Base-by-base conservation (phyloP, 2,888 invertebrate genomes). In the Cepaea hortensis region DNA sequence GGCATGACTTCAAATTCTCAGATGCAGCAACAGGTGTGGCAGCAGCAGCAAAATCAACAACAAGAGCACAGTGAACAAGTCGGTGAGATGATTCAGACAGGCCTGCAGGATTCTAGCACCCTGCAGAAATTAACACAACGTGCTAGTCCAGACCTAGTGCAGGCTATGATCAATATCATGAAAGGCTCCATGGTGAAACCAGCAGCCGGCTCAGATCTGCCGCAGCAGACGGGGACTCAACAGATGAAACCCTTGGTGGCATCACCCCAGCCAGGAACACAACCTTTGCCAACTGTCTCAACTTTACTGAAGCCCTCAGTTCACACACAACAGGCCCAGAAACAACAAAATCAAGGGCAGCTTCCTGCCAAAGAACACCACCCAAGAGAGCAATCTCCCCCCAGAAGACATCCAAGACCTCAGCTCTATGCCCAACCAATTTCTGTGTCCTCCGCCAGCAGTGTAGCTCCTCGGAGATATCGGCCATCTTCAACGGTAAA, bases 381-480 rank as follows among this genome's bases (percentile, higher is more conserved):
- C 0, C 23, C 76, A 20, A 81, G 81, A 73, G 65, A 81, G 20
- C 85, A 85, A 7, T 81, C 85, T 11, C 81, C 81, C 3, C 81
- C 85, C n/a, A 80, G 81, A 15, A 18, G 76, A 20, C 70, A 85
- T 23, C 85, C 85, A 48, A 73, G 68, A 50, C 85, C 85, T 68
- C 85, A 85, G 76, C 81, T 85, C 6, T 85, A 85, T 81, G 85
- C 85, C 23, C 85, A 85, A 65, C 85, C 85, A 61, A 85, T 85
- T 5, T 65, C 81, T 65, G 65, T 85, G 9, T 81, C 85, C 46
- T 35, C 85, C 20, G 35, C 80, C 6, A 79, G n/a, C 55, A 76
- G 18, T 46, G 35, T 65, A 18, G 18, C 35, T 15, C 85, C 85
- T 7, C 48, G 9, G 65, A 76, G 13, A 70, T 35, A 46, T 50